A percentile compares a stretch with the other conserved stretches of the same genome.
These are phyloP conservation scores for Cephalopholis sonnerati DNA, from an alignment of 2,113 vertebrate species.

Conservation along the genomic window DNA sequence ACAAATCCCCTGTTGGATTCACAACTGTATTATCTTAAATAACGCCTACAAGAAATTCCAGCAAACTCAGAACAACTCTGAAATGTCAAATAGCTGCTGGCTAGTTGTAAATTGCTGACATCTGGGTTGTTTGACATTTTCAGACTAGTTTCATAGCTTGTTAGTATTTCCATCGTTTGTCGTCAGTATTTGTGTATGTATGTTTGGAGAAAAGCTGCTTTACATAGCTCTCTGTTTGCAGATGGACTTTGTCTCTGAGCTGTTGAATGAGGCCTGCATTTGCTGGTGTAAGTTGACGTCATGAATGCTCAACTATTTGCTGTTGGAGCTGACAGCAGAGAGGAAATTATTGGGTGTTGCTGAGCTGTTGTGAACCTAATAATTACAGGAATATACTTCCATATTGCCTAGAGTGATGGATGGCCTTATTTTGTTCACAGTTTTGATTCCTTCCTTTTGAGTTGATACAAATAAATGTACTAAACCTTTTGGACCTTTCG, in stretches of 20 bases:
- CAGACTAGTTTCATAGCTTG: not conserved
- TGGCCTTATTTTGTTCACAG: too few species aligned
- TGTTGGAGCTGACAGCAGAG: not conserved
- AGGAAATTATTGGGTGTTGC: constrained; percentile 1
- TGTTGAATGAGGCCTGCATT: not conserved
- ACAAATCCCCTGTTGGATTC: not conserved
- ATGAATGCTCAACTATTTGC: not conserved
- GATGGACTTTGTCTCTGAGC: not conserved
- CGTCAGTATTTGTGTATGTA: not conserved
- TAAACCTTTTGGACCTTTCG: too few species aligned
- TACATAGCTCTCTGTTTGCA: not conserved
- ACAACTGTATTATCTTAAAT: not conserved
- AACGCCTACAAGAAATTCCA: not conserved
- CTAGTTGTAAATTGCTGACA: not conserved
- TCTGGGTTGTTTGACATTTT: constrained; percentile 14
- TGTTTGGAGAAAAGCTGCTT: not conserved
- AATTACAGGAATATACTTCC: not conserved
- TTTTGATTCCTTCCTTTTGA: too few species aligned
- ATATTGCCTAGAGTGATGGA: not conserved
- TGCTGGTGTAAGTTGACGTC: not conserved
- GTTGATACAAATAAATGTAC: too few species aligned
- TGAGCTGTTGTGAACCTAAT: not conserved
- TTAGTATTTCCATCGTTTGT: not conserved
- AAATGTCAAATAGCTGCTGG: constrained; percentile 27
- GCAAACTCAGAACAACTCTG: not conserved